Evolutionary conservation across 1,140 invertebrate genomes (phyloP), one percentile per base, ranked within the genome.

Genomic region (Drosophila neocordata): DNA sequence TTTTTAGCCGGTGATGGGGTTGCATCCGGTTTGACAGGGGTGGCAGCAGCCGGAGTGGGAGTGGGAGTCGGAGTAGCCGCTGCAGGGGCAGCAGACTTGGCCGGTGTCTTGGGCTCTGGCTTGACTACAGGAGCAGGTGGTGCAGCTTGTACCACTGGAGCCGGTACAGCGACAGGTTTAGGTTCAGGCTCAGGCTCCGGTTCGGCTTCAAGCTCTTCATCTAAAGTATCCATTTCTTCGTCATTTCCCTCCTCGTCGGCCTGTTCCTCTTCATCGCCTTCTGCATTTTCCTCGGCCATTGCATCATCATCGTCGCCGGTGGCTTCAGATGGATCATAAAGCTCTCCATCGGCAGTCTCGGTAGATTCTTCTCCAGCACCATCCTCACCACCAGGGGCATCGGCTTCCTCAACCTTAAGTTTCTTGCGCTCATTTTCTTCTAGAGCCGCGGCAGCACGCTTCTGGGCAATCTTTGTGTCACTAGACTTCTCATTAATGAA

Each of bases 401-500:
- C 90, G 0, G 72, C 18, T 59, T 90, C 90, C 53, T 91, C 89
- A 1, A 91, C 18, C 70, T 91, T 91, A 22, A 79, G 73, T 74
- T 91, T 92, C 77, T 91, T 91, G 61, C 91, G 90, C 77, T 92
- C 91, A 41, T 62, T 91, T 72, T 92, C 91, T 70, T 92, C 91
- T 2, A 87, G 41, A 24, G 91, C 91, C 13, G 91, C 91, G 51
- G 91, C 91, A 2, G 91, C 91, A 27, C 91, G 90, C 75, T 91
- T 91, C 58, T 92, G 91, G 65, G 91, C 91, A 13, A 92, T 92
- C 79, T 92, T 92, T 0, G 91, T 92, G 31, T 92, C 91, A 77
- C 91, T 92, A 2, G 91, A 80, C 65, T 92, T 92, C 67, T 92
- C 91, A 59, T 92, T 92, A 58, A 92, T 89, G 76, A 92, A 92